A percentile compares a stretch with the other conserved stretches of the same genome.
Conservation (phyloP, 2,797 vertebrate species). For the Heterohyrax brucei region DNA sequence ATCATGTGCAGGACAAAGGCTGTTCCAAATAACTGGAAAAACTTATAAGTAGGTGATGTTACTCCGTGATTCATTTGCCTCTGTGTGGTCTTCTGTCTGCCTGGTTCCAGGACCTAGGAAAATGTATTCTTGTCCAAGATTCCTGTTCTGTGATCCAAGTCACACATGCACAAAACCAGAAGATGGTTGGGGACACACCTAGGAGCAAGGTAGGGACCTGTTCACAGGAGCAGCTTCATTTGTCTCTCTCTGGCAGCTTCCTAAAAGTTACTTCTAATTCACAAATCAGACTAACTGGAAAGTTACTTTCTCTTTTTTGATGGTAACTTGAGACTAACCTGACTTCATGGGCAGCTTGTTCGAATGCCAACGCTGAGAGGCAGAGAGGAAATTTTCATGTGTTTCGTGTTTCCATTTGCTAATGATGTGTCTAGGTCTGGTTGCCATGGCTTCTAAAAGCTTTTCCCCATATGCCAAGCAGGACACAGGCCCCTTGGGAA, state of each 20-base stretch:
- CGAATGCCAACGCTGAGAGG: not conserved
- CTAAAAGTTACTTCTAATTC: not conserved
- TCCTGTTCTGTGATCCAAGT: not conserved
- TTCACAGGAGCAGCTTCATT: not conserved
- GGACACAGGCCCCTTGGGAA: not conserved
- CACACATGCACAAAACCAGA: not conserved
- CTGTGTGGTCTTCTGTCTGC: not conserved
- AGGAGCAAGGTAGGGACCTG: not conserved
- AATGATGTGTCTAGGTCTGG: not conserved
- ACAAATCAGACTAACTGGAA: not conserved
- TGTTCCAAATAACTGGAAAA: slow-evolving; percentile 36
- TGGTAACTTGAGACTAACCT: not conserved
- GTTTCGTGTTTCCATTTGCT: not conserved
- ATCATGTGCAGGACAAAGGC: not conserved
- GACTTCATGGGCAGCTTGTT: not conserved
- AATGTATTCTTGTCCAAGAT: not conserved
- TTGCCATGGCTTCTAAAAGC: not conserved
- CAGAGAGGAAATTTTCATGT: not conserved
- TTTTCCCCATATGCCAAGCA: not conserved
- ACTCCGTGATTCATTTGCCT: not conserved
- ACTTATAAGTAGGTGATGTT: not conserved
- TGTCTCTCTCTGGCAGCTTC: not conserved
- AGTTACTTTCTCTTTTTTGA: not conserved
- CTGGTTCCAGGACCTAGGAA: not conserved
- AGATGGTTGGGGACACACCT: not conserved